Percentiles rank a stretch among this genome's conserved stretches.
These are phyloP conservation scores for Apamea epomidion DNA, from an alignment of 2,888 invertebrate species.

Conservation along the genomic window DNA sequence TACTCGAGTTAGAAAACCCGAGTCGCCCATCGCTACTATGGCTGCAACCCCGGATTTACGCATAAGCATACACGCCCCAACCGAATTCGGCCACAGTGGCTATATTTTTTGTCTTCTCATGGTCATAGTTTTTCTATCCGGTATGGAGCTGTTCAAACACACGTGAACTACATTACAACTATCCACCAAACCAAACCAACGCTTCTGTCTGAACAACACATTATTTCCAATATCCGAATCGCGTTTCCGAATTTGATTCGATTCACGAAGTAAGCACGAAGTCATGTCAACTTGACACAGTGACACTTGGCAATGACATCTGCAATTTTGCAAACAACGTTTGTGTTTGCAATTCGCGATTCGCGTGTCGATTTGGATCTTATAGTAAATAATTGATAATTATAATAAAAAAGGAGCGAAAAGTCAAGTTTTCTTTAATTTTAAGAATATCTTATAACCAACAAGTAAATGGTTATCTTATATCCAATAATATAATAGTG, in stretches of 20 bases:
- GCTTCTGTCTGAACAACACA: neutral
- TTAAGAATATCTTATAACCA: neutral
- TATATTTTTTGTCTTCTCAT: too few relatives aligned
- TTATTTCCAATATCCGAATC: neutral
- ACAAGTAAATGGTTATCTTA: constrained; percentile 3
- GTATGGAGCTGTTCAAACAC: too few relatives aligned
- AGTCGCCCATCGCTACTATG: too few relatives aligned
- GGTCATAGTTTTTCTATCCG: too few relatives aligned
- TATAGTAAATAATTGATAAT: constrained; percentile 2
- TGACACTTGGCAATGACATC: constrained; percentile 7
- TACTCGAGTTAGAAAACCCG: too few relatives aligned
- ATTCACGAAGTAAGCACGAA: neutral
- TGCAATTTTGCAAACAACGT: constrained; percentile 37
- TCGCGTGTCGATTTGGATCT: constrained; percentile 41
- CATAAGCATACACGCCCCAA: too few relatives aligned
- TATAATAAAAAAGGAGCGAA: neutral
- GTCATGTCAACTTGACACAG: constrained; percentile 16
- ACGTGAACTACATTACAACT: neutral
- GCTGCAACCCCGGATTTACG: too few relatives aligned
- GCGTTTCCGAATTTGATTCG: neutral
- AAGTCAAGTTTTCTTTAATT: neutral
- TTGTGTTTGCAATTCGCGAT: constrained; percentile 19
- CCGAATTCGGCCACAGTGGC: too few relatives aligned
- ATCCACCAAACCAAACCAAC: neutral
- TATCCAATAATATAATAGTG: constrained; percentile 1